Percentiles rank a stretch among this genome's conserved stretches.
These are phyloP conservation scores for Diadema setosum DNA, from an alignment of 35 echinoderm and acorn worm species.

Conservation along the genomic window DNA sequence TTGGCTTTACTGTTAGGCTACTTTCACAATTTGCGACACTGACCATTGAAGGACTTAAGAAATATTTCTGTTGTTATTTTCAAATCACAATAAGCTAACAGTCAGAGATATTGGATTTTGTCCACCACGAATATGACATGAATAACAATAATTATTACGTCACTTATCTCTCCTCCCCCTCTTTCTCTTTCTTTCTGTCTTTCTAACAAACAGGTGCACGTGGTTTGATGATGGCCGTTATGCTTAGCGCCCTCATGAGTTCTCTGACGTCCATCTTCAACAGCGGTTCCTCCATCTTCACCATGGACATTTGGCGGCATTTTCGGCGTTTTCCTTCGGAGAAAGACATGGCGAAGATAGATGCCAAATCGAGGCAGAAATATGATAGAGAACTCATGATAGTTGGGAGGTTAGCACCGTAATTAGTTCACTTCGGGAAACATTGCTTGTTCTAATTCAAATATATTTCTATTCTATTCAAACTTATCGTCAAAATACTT, in stretches of 20 bases:
- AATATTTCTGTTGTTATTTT: no score
- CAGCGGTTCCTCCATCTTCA: conserved; percentile 92
- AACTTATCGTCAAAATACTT: no score
- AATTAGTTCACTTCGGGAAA: no score
- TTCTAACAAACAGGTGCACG: conserved; percentile 54
- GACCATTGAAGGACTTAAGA: no score
- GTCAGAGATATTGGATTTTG: no score
- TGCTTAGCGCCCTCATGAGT: conserved; percentile 94
- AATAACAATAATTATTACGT: no score
- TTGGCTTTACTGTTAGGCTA: no score
- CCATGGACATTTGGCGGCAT: conserved; percentile 95
- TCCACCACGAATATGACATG: no score
- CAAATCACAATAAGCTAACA: no score
- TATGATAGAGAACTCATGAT: conserved; percentile 92
- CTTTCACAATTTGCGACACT: no score
- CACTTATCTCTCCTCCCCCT: background rate
- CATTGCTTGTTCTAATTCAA: no score
- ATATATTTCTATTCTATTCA: no score
- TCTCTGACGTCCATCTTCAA: conserved; percentile 99
- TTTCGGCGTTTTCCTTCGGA: conserved; percentile 68
- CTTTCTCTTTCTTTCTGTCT: background rate
- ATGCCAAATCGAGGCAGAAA: conserved; percentile 20
- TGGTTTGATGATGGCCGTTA: conserved; percentile 96
- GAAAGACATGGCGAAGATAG: conserved; percentile 34
- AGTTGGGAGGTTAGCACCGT: conserved; percentile 91